A percentile compares a stretch with the other conserved stretches of the same genome.
phyloP scores from a whole-genome alignment of 2,797 vertebrate species.

The Benthosema pterotum region DNA sequence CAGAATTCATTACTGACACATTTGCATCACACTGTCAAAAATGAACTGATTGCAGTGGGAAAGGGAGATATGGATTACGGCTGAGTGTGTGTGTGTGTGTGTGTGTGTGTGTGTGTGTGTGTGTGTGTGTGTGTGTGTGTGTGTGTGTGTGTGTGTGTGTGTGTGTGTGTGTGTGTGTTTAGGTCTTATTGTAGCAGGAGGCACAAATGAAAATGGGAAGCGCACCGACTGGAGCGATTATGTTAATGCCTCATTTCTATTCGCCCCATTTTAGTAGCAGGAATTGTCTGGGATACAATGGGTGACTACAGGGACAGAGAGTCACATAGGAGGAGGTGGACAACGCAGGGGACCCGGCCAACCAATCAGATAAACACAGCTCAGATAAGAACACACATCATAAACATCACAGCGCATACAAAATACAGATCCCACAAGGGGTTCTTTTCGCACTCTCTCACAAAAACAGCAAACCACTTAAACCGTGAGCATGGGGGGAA shows the following conservation, averaged over 20 bases:
- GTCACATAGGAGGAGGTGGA: background rate
- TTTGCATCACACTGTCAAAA: background rate
- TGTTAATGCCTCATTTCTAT: conserved; percentile 84
- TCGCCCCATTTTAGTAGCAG: conserved; percentile 73
- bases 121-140: background rate
- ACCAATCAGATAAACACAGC: too few species aligned
- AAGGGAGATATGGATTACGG: background rate
- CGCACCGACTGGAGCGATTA: conserved; percentile 80
- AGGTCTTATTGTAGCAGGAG: conserved; percentile 31
- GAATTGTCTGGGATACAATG: conserved; percentile 76
- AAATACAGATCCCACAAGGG: too few species aligned
- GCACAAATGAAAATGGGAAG: conserved; percentile 62
- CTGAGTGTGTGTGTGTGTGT: background rate
- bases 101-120: background rate
- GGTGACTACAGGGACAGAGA: conserved; percentile 65
- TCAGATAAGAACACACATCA: too few species aligned
- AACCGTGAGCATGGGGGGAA: too few species aligned
- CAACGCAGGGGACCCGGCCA: background rate
- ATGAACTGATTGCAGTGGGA: conserved; percentile 2
- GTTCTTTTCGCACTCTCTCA: too few species aligned
- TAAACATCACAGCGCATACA: too few species aligned
- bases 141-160: conserved; percentile 5
- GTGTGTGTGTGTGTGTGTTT: background rate
- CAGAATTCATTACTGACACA: background rate
- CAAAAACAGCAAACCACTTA: background rate